These are phyloP conservation scores for Sclerurus mexicanus DNA, from an alignment of 2,113 vertebrate species.

Conservation along the genomic window DNA sequence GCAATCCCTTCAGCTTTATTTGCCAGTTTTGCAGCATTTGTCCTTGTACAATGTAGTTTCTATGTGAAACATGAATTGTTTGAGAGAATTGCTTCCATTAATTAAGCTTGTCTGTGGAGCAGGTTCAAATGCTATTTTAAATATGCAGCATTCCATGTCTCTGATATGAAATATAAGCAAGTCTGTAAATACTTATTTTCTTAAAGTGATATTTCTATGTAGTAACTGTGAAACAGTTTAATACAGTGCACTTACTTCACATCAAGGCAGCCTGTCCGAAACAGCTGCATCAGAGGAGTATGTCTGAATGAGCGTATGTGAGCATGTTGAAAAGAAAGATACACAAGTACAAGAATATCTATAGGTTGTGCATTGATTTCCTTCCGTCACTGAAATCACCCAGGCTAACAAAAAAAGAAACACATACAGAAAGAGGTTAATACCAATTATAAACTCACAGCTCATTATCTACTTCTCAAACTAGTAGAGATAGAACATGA, in stretches of 20 bases:
- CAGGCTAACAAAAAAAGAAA: neutral
- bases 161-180: neutral
- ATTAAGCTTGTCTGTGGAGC: neutral
- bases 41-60: neutral
- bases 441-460: constrained; percentile 67
- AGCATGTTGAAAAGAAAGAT: neutral
- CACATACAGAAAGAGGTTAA: constrained; percentile 55
- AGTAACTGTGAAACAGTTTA: neutral
- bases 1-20: neutral
- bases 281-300: neutral
- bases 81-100: neutral
- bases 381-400: neutral
- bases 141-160: neutral
- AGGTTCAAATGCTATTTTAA: neutral
- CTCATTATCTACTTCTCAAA: constrained; percentile 70
- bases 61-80: neutral
- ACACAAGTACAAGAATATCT: neutral
- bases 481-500: constrained; percentile 73
- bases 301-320: neutral
- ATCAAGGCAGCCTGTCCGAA: neutral
- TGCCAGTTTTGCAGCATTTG: neutral
- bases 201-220: neutral
- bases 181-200: neutral
- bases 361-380: neutral
- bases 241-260: neutral